Base-by-base conservation (phyloP, 2,113 vertebrate genomes). In the zebrafish (Danio rerio) region DNA sequence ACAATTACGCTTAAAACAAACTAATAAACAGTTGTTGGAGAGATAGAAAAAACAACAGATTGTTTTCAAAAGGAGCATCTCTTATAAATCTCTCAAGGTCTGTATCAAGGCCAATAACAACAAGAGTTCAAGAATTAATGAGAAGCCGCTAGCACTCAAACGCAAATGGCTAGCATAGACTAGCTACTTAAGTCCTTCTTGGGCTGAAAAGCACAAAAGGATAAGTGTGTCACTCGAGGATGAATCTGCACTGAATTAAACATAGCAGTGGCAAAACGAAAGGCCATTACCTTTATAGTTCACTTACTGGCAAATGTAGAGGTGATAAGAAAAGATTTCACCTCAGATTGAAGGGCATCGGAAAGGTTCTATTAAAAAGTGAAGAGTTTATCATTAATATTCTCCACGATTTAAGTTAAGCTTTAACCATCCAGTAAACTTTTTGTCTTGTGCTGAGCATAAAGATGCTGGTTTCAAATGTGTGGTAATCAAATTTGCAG, bases 151-250 rank as follows among this genome's bases (percentile, higher is more conserved):
- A 18, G 18, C 0, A 59, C 40, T 42, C 16, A 43, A 18, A 42
- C 6, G 0, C 9, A 45, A 53, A 43, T 74, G 9, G 7, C 20
- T 2, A 13, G 31, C 1, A 9, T 56, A 9, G 49, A 72, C 43
- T 47, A 18, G 42, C 45, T 7, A 52, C 49, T 72, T 21, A 31
- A 71, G 13, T 16, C 1, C 12, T 72, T 72, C 52, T 72, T 16
- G 13, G 18, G 21, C 6, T 75, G 72, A 75, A 31, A 18, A 58
- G 16, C n/a, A 47, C n/a, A 47, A 61, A 72, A 76, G n/a, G 56
- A 61, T 42, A 61, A 21, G 7, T 61, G 10, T 47, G 42, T 58
- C 55, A 76, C 31, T 76, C n/a, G 61, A 13, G 16, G 42, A 58
- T 61, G 42, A 61, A 47, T 11, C 42, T 9, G n/a, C 4, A 0